These are phyloP conservation scores for Pyralis farinalis DNA, from an alignment of 2,888 invertebrate species.

Conservation along the genomic window DNA sequence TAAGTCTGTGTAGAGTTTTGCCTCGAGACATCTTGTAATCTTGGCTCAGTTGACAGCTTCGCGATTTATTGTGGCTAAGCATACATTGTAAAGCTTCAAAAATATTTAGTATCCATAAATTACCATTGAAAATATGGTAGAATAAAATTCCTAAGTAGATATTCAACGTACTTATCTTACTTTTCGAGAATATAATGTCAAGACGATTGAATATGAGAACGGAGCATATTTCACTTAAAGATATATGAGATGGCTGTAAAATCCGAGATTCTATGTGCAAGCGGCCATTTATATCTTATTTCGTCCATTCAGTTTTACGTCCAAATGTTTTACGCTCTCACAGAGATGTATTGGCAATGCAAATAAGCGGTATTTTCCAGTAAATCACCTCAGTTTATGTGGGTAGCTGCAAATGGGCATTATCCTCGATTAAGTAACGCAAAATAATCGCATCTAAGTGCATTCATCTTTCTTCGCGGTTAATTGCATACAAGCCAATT, in stretches of 20 bases:
- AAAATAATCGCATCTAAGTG: conserved; percentile 47
- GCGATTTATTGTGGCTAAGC: conserved; percentile 34
- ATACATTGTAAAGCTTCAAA: conserved; percentile 31
- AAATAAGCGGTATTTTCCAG: conserved; percentile 63
- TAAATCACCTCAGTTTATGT: conserved; percentile 58
- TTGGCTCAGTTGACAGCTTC: conserved; percentile 22
- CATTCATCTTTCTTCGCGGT: conserved; percentile 30
- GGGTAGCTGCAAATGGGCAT: conserved; percentile 45
- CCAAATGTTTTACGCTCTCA: conserved; percentile 52
- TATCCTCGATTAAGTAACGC: conserved; percentile 48
- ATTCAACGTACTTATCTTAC: conserved; percentile 26
- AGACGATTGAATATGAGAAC: conserved; percentile 51
- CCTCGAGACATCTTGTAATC: conserved; percentile 33
- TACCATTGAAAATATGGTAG: conserved; percentile 27
- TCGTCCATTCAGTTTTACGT: conserved; percentile 61
- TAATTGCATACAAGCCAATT: conserved; percentile 34
- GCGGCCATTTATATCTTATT: conserved; percentile 62
- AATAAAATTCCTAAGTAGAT: conserved; percentile 27
- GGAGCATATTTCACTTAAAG: conserved; percentile 53
- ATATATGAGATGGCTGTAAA: conserved; percentile 58
- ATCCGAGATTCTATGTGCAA: conserved; percentile 54
- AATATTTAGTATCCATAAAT: conserved; percentile 35
- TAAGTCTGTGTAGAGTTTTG: conserved; percentile 15
- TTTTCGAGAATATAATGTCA: conserved; percentile 36
- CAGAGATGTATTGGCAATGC: conserved; percentile 59